These are phyloP conservation scores for Bettongia penicillata DNA, from an alignment of 2,113 vertebrate species.

Conservation along the genomic window DNA sequence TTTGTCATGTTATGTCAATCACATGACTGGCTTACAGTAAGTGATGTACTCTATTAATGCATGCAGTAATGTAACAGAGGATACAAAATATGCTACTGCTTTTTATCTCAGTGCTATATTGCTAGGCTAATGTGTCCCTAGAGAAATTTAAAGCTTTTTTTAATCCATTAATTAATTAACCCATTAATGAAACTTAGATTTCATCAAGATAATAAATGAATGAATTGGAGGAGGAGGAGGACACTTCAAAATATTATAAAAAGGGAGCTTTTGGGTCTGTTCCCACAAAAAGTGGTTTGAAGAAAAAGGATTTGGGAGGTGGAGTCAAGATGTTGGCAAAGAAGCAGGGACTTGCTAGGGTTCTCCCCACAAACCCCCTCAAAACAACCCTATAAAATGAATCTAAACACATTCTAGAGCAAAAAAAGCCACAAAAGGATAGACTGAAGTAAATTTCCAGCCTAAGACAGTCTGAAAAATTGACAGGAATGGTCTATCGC, in stretches of 20 bases:
- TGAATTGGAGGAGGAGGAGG: not conserved
- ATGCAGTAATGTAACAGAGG: not conserved
- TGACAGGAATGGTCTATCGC: too few species aligned
- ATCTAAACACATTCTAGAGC: too few species aligned
- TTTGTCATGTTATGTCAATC: not conserved
- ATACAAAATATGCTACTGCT: not conserved
- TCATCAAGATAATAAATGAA: not conserved
- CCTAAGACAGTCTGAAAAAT: too few species aligned
- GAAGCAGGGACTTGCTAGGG: too few species aligned
- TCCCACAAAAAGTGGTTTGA: not conserved
- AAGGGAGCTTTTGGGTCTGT: not conserved
- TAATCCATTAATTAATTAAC: not conserved
- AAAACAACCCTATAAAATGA: too few species aligned
- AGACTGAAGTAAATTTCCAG: too few species aligned
- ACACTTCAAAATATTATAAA: not conserved
- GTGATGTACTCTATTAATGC: not conserved
- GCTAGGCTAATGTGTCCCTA: not conserved
- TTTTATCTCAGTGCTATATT: not conserved
- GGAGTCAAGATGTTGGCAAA: too few species aligned
- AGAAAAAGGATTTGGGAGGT: not conserved
- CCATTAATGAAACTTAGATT: not conserved
- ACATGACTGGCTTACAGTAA: not conserved
- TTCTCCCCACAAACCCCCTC: too few species aligned
- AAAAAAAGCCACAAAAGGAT: too few species aligned
- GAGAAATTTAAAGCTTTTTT: not conserved